phyloP scores from a whole-genome alignment of 2,888 invertebrate genomes.

The Ormyrus rosae region DNA sequence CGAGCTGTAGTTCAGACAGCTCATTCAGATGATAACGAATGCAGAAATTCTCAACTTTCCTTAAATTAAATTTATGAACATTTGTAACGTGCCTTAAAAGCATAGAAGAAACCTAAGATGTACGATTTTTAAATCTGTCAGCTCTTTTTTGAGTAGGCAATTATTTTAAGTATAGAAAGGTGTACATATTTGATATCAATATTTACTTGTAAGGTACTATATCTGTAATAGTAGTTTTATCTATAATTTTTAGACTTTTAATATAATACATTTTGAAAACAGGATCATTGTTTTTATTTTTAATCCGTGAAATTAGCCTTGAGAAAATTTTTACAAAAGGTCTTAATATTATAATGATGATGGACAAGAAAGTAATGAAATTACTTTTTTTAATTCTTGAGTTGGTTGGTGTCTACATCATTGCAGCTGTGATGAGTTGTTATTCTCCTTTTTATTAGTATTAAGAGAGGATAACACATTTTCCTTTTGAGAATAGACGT shows the following conservation, averaged over 20 bases:
- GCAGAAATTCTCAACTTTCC: neutral
- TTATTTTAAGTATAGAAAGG: neutral
- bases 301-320: too few relatives aligned
- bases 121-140: too few relatives aligned
- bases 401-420: too few relatives aligned
- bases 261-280: neutral
- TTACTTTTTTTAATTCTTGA: too few relatives aligned
- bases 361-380: too few relatives aligned
- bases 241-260: neutral
- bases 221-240: constrained; percentile 22
- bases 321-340: too few relatives aligned
- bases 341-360: too few relatives aligned
- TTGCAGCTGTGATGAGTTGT: too few relatives aligned
- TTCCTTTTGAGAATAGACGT: too few relatives aligned
- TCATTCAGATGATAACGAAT: constrained; percentile 32
- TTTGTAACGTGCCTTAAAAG: neutral
- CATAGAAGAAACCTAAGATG: neutral
- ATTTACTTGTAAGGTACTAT: constrained; percentile 22
- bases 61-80: neutral
- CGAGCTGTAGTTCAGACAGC: constrained; percentile 43
- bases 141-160: neutral
- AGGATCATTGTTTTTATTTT: neutral
- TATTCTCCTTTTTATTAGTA: too few relatives aligned
- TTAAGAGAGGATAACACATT: too few relatives aligned
- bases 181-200: constrained; percentile 52